Evolutionary conservation across 1,140 invertebrate species (phyloP), one percentile per base, ranked within the genome.

Genomic region (Drosophila sturtevanti): DNA sequence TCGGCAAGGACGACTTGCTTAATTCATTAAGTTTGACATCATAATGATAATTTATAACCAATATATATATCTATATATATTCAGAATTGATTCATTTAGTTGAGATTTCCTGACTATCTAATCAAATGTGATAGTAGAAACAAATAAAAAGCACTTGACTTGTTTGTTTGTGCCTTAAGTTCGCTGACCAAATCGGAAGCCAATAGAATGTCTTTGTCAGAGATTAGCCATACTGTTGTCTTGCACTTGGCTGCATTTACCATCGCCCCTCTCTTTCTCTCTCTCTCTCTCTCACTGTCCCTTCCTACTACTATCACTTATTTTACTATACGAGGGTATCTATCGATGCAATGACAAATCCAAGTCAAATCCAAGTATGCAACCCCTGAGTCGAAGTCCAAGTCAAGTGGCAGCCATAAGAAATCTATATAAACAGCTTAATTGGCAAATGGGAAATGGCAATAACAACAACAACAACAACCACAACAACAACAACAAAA

Each of bases 391-490:
- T 7, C 63, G 18, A 24, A 37, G 12, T 35, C 59, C 34, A n/a
- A 74, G 76, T 66, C 72, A 79, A 79, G 72, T 79, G 71, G 72
- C 68, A 77, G 67, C 51, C 54, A 66, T 63, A 68, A 81, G 77
- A 89, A 89, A 89, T 89, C 84, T 89, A 89, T 89, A 84, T 79
- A 68, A 81, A 75, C 72, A 84, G 84, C 84, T 89, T 89, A 89
- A 89, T 89, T 80, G 84, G 61, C 55, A 59, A 52, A 31, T 11
- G 58, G 27, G 44, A 41, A 18, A 60, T 21, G 21, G 59, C 59
- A 9, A 63, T 35, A 64, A 51, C 62, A 62, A 44, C 63, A 31
- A n/a, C n/a, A n/a, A n/a, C n/a, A n/a, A n/a, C n/a, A n/a, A n/a
- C n/a, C n/a, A n/a, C n/a, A n/a, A n/a, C 61, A 52, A 65, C 79